Conservation (phyloP, 2,113 vertebrate species). For the Lepus americanus region DNA sequence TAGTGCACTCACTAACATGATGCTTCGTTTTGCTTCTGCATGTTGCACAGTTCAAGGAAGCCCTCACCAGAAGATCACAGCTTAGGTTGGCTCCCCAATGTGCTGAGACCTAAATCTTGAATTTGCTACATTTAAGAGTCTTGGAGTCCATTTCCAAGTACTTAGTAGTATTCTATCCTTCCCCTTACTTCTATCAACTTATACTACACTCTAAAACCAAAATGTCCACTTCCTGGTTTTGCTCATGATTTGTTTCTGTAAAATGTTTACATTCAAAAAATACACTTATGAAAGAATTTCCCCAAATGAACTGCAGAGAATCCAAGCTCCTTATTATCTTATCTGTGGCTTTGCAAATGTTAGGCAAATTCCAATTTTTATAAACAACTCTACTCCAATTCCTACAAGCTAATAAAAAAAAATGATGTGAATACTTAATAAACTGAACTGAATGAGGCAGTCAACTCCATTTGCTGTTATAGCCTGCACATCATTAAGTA, state of each 20-base stretch:
- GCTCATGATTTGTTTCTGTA: neutral
- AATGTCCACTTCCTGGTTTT: neutral
- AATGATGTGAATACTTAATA: neutral
- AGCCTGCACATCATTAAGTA: neutral
- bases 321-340: neutral
- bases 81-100: neutral
- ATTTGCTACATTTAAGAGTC: conserved; percentile 32
- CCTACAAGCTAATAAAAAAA: neutral
- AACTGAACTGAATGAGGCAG: neutral
- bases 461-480: neutral
- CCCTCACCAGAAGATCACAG: neutral
- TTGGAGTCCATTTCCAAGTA: neutral
- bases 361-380: conserved; percentile 10
- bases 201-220: neutral
- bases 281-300: neutral
- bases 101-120: neutral
- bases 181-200: conserved; percentile 7
- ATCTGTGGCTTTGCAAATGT: conserved; percentile 9
- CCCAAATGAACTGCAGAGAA: neutral
- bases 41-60: neutral
- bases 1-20: neutral
- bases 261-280: conserved; percentile 17
- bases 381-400: neutral
- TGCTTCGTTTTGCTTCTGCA: neutral
- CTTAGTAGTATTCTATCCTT: neutral